phyloP scores from a whole-genome alignment of 2,113 vertebrate species.

The Dromiciops gliroides region DNA sequence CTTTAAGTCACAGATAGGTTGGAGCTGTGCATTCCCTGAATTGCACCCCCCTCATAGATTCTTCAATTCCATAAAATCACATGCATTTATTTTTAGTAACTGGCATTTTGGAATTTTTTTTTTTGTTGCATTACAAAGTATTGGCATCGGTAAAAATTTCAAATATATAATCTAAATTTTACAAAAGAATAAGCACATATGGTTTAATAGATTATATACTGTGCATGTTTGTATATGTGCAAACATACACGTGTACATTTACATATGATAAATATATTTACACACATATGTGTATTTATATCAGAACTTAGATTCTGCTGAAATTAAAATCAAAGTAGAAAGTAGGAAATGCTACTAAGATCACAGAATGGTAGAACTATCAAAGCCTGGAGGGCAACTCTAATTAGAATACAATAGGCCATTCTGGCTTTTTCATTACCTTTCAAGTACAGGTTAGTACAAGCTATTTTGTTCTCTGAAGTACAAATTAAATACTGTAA shows the following conservation, averaged over 20 bases:
- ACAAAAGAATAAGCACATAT: background rate
- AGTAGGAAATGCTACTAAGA: background rate
- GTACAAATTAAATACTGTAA: constrained; percentile 49
- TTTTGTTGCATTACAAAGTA: background rate
- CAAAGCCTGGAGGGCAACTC: background rate
- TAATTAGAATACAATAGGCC: constrained; percentile 32
- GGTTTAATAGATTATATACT: constrained; percentile 1
- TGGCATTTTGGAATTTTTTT: background rate
- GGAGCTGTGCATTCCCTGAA: background rate
- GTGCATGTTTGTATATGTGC: background rate
- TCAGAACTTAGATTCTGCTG: background rate
- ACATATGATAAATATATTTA: constrained; percentile 6
- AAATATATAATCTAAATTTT: background rate
- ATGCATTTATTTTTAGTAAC: background rate
- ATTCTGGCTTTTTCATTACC: constrained; percentile 64
- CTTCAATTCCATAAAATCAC: background rate
- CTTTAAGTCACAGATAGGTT: background rate
- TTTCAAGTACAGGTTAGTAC: constrained; percentile 65
- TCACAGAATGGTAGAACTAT: background rate
- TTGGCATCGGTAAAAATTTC: background rate
- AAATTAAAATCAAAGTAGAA: background rate
- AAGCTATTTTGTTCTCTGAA: constrained; percentile 61
- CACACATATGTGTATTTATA: background rate
- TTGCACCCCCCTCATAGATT: background rate
- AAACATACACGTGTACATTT: constrained; percentile 45